These are phyloP conservation scores for Epizoanthus scotinus DNA, from an alignment of 92 coral and sea anemone species.

Conservation along the genomic window DNA sequence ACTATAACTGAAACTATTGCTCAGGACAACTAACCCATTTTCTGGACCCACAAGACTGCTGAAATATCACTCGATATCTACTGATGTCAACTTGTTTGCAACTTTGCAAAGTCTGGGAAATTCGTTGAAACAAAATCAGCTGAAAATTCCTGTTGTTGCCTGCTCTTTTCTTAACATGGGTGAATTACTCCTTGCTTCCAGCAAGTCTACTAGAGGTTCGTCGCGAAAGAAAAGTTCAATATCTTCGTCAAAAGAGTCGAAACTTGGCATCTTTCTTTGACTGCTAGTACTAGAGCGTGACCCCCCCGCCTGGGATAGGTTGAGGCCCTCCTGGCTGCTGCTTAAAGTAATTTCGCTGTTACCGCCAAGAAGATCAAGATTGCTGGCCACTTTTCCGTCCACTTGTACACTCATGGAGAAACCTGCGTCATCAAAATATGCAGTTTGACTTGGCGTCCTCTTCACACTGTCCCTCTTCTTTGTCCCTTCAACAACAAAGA, in stretches of 20 bases:
- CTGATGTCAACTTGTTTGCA: not conserved
- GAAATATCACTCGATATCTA: no score
- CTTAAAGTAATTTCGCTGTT: not conserved
- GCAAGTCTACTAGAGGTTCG: conserved; percentile 24
- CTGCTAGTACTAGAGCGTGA: conserved; percentile 8
- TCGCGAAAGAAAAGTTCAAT: conserved; percentile 37
- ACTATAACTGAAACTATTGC: no score
- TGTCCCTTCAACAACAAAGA: conserved; percentile 34
- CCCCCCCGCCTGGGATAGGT: not conserved
- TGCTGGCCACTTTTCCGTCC: not conserved
- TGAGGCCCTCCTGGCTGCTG: not conserved
- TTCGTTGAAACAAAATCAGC: not conserved
- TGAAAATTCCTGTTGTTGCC: not conserved
- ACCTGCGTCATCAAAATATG: conserved; percentile 35
- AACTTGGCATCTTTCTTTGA: conserved; percentile 16
- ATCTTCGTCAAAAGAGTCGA: conserved; percentile 37
- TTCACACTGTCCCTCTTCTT: conserved; percentile 1
- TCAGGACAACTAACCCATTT: no score
- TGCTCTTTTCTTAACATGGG: conserved; percentile 6
- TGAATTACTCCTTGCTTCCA: conserved; percentile 19
- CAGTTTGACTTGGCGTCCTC: conserved; percentile 20
- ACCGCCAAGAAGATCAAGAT: not conserved
- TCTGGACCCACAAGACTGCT: no score
- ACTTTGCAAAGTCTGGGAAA: not conserved
- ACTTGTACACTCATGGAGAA: conserved; percentile 24